These are phyloP conservation scores for Formicarius rufipectus DNA, from an alignment of 2,113 vertebrate genomes.

Conservation along the genomic window DNA sequence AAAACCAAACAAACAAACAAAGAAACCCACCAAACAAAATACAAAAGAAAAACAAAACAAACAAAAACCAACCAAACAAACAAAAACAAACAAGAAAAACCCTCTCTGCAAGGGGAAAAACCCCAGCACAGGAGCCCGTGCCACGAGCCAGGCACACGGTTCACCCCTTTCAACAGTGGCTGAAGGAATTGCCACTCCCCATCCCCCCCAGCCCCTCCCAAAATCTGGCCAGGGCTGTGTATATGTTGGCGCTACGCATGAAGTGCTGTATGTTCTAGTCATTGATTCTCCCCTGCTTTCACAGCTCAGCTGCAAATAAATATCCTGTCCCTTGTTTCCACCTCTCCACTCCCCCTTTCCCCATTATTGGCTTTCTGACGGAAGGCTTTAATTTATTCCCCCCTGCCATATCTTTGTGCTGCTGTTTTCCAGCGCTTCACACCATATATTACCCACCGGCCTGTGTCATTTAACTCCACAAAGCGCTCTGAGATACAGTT, in stretches of 20 bases:
- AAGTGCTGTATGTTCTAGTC: background rate
- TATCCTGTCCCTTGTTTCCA: constrained; percentile 35
- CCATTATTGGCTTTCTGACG: constrained; percentile 48
- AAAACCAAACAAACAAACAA: no score
- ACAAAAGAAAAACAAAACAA: no score
- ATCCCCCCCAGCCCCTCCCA: background rate
- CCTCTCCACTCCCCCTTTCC: constrained; percentile 33
- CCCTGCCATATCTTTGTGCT: background rate
- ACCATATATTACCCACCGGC: constrained; percentile 60
- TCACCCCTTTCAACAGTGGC: background rate
- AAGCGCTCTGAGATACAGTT: constrained; percentile 33
- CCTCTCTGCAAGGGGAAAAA: background rate
- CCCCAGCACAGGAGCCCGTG: background rate
- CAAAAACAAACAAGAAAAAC: no score
- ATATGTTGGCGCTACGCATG: background rate
- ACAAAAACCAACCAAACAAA: no score
- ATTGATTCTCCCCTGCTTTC: constrained; percentile 24
- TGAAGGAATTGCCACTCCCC: background rate
- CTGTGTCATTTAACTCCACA: constrained; percentile 65
- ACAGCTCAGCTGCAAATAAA: constrained; percentile 33
- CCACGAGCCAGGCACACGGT: accelerated
- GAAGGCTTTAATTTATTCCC: constrained; percentile 67
- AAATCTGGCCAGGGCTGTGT: background rate
- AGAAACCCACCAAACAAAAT: no score
- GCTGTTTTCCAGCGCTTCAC: constrained; percentile 36